These are phyloP conservation scores for Onychomys torridus DNA, from an alignment of 2,797 vertebrate genomes.

Conservation along the genomic window DNA sequence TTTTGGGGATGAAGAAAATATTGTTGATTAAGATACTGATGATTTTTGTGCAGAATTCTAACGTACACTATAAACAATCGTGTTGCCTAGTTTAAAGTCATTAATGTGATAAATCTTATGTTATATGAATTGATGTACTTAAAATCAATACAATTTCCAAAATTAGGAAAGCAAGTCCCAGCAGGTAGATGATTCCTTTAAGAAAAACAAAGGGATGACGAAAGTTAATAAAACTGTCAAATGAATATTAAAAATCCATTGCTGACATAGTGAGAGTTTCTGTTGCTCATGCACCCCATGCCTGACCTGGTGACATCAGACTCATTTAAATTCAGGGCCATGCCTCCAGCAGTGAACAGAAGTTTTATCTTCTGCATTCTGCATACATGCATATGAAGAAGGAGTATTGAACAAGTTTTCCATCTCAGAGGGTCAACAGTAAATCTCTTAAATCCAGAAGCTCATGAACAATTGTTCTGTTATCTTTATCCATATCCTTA, in stretches of 20 bases:
- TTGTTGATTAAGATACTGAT: background rate
- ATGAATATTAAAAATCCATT: too few species aligned
- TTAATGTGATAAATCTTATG: background rate
- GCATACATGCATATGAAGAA: background rate
- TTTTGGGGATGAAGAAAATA: background rate
- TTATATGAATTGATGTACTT: background rate
- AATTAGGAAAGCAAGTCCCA: conserved; percentile 50
- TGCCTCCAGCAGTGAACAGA: background rate
- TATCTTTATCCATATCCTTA: background rate
- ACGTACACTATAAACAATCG: background rate
- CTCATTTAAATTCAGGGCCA: conserved; percentile 53
- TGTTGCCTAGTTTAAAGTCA: background rate
- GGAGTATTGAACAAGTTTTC: background rate
- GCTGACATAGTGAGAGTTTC: too few species aligned
- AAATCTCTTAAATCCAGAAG: background rate
- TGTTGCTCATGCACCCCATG: background rate
- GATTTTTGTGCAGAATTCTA: background rate
- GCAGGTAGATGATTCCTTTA: background rate
- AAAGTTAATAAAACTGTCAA: conserved; percentile 65
- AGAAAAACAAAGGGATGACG: conserved; percentile 47
- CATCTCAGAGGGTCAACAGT: background rate
- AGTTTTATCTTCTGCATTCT: too few species aligned
- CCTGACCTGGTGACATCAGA: conserved; percentile 46
- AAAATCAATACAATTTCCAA: conserved; percentile 50
- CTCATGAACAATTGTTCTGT: background rate